Percentiles rank a stretch among this genome's conserved stretches.
Evolutionary conservation across 2,113 vertebrate genomes (phyloP).

Genomic region (Elephantulus edwardii): DNA sequence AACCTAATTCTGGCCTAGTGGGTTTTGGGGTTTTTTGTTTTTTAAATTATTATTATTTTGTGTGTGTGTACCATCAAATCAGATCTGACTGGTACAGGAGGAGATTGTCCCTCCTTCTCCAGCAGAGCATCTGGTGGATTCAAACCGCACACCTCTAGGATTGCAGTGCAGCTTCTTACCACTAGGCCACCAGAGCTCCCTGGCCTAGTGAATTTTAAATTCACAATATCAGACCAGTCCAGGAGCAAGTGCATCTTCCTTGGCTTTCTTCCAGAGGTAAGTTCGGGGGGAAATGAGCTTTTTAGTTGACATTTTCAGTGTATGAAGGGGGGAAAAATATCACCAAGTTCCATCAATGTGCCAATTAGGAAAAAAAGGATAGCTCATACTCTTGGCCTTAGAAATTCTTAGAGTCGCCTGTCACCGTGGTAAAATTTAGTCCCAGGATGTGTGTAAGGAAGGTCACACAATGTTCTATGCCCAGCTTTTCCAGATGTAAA

Average conservation of each 20-base stretch:
- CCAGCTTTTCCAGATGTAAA: conserved; percentile 12
- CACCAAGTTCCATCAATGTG: neutral
- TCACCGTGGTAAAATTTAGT: neutral
- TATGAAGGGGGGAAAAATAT: neutral
- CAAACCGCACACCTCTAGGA: too few relatives aligned
- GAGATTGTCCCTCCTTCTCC: too few relatives aligned
- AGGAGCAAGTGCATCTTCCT: conserved; percentile 40
- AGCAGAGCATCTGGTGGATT: too few relatives aligned
- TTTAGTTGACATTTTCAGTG: conserved; percentile 32
- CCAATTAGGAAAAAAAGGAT: conserved; percentile 26
- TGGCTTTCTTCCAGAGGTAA: conserved; percentile 53
- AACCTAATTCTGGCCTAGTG: conserved; percentile 53
- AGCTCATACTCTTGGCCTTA: neutral
- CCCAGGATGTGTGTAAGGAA: neutral
- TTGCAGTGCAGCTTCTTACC: too few relatives aligned
- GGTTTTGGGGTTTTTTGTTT: too few relatives aligned
- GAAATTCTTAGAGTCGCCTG: neutral
- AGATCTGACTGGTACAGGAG: too few relatives aligned
- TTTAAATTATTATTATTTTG: too few relatives aligned
- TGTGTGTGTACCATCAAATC: too few relatives aligned
- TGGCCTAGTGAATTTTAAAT: conserved; percentile 74
- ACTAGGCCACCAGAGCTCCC: too few relatives aligned
- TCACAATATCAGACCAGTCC: conserved; percentile 27
- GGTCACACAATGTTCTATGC: neutral
- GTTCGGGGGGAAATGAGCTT: conserved; percentile 10